Conservation (phyloP, 2,113 vertebrate species). For the Eurypyga helias region DNA sequence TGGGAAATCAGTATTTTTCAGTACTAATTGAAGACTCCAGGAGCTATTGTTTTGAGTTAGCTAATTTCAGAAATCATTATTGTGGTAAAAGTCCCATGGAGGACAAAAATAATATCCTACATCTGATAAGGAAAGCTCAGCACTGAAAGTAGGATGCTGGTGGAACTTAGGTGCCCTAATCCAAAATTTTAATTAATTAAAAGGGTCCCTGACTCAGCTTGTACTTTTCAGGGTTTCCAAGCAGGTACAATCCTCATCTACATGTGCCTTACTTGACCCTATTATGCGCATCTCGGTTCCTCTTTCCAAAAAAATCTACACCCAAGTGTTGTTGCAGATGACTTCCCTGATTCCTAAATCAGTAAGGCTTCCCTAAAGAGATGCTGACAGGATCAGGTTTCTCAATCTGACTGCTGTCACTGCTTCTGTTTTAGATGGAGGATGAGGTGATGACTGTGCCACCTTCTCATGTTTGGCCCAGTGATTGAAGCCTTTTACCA, state of each 20-base stretch:
- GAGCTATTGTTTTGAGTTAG: not conserved
- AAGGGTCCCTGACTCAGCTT: not conserved
- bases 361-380: not conserved
- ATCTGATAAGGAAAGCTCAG: not conserved
- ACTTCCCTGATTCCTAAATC: not conserved
- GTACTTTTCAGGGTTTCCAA: not conserved
- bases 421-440: not conserved
- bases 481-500: not conserved
- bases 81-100: not conserved
- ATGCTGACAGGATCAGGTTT: not conserved
- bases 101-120: not conserved
- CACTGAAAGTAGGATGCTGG: not conserved
- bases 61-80: not conserved
- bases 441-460: not conserved
- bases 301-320: not conserved
- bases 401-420: not conserved
- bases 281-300: not conserved
- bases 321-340: not conserved
- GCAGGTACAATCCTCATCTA: not conserved
- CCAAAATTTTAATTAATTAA: not conserved
- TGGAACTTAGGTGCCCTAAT: not conserved
- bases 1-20: not conserved
- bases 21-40: not conserved
- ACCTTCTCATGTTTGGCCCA: not conserved
- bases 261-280: not conserved